Percentiles rank a stretch among this genome's conserved stretches.
Evolutionary conservation across 2,113 vertebrate species (phyloP).

Genomic region (Saiga tatarica): DNA sequence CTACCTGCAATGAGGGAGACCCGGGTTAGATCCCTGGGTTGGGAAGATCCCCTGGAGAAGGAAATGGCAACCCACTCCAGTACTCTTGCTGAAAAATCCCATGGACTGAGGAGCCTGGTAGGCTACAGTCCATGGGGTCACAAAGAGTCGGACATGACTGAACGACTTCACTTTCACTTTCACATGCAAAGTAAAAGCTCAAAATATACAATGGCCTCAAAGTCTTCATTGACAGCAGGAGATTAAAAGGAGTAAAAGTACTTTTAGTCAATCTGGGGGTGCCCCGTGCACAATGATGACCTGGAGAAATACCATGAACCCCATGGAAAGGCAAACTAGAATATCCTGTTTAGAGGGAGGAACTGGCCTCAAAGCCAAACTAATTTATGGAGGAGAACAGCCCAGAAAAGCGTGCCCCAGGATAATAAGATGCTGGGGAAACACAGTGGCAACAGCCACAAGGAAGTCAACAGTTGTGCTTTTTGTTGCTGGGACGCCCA

Average conservation of each 20-base stretch:
- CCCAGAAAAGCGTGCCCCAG: accelerated
- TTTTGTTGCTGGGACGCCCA: not conserved
- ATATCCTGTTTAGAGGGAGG: not conserved
- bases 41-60: not conserved
- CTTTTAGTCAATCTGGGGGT: accelerated
- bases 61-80: not conserved
- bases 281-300: accelerated
- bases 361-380: not conserved
- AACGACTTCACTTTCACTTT: not conserved
- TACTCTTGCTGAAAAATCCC: not conserved
- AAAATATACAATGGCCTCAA: not conserved
- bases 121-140: not conserved
- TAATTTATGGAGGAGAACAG: accelerated
- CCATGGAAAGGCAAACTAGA: not conserved
- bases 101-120: not conserved
- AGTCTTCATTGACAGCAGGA: accelerated
- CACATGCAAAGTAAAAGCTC: not conserved
- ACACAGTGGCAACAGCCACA: not conserved
- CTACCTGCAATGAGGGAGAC: not conserved
- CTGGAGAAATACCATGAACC: not conserved
- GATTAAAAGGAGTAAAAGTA: no score
- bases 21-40: not conserved
- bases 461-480: not conserved
- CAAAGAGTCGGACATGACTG: not conserved
- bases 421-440: not conserved